A percentile compares a stretch with the other conserved stretches of the same genome.
phyloP scores from a whole-genome alignment of 2,113 vertebrate species.

The Coreoperca whiteheadi region DNA sequence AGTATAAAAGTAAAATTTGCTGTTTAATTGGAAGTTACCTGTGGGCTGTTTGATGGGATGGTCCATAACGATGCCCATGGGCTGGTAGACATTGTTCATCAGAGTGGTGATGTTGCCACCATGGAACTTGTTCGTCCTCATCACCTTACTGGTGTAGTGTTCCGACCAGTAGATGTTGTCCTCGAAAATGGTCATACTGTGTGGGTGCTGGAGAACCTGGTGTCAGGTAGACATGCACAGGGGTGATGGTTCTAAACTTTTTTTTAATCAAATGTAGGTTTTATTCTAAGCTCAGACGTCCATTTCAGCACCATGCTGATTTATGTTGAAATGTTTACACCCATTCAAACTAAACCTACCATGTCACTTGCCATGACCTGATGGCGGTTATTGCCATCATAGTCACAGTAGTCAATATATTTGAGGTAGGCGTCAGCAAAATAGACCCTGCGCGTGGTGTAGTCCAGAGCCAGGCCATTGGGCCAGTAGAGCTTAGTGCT shows the following conservation, averaged over 20 bases:
- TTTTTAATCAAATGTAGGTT: background rate
- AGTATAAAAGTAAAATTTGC: background rate
- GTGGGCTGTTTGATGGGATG: slow-evolving; percentile 91
- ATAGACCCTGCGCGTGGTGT: slow-evolving; percentile 81
- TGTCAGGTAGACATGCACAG: background rate
- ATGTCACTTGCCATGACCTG: slow-evolving; percentile 84
- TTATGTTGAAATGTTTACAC: background rate
- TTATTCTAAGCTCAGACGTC: background rate
- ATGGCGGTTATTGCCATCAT: slow-evolving; percentile 79
- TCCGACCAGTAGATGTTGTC: slow-evolving; percentile 94
- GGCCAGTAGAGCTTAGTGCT: slow-evolving; percentile 84
- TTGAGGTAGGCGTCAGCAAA: slow-evolving; percentile 84
- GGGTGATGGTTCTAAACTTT: background rate
- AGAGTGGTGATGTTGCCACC: slow-evolving; percentile 90
- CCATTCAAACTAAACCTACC: slow-evolving; percentile 62
- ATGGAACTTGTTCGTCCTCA: slow-evolving; percentile 94
- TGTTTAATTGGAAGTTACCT: slow-evolving; percentile 74
- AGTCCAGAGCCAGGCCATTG: slow-evolving; percentile 83
- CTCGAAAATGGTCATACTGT: slow-evolving; percentile 91
- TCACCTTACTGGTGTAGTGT: slow-evolving; percentile 85
- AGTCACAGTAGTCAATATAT: slow-evolving; percentile 85
- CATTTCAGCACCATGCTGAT: background rate
- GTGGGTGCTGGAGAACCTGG: slow-evolving; percentile 90
- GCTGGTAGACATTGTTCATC: slow-evolving; percentile 86
- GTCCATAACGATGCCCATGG: slow-evolving; percentile 89